A percentile compares a stretch with the other conserved stretches of the same genome.
phyloP scores from a whole-genome alignment of 2,888 invertebrate species.

The Cyaniris semiargus region DNA sequence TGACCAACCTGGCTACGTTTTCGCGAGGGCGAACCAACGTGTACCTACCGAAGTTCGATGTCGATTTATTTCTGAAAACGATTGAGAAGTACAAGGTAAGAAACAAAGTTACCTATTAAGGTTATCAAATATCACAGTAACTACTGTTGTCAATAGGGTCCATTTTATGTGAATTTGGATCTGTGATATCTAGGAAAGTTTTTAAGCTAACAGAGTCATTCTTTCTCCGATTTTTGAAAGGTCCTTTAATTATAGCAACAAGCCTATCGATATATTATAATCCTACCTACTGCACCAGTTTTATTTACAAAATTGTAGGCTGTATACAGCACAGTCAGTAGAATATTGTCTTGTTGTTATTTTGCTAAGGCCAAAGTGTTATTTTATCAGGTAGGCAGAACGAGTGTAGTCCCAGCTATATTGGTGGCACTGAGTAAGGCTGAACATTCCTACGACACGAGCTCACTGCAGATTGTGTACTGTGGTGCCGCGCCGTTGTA shows the following conservation, averaged over 20 bases:
- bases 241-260: too few relatives aligned
- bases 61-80: constrained; percentile 56
- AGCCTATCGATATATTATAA: too few relatives aligned
- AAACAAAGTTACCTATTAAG: background rate
- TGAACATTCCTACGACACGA: constrained; percentile 52
- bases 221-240: too few relatives aligned
- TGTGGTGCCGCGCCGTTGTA: constrained; percentile 65
- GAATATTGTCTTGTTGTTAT: background rate
- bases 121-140: too few relatives aligned
- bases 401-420: constrained; percentile 61
- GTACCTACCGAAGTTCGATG: constrained; percentile 58
- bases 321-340: too few relatives aligned
- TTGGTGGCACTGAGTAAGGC: constrained; percentile 58
- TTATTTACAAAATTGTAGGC: too few relatives aligned
- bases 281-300: too few relatives aligned
- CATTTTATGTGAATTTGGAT: too few relatives aligned
- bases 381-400: constrained; percentile 50
- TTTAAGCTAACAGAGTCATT: too few relatives aligned
- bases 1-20: constrained; percentile 46
- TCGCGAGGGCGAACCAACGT: constrained; percentile 47
- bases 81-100: constrained; percentile 65
- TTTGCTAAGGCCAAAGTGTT: background rate
- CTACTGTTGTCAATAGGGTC: too few relatives aligned
- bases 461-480: constrained; percentile 51
- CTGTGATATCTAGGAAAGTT: too few relatives aligned